phyloP scores from a whole-genome alignment of 1,140 invertebrate species.

The Caenorhabditis brenneri region DNA sequence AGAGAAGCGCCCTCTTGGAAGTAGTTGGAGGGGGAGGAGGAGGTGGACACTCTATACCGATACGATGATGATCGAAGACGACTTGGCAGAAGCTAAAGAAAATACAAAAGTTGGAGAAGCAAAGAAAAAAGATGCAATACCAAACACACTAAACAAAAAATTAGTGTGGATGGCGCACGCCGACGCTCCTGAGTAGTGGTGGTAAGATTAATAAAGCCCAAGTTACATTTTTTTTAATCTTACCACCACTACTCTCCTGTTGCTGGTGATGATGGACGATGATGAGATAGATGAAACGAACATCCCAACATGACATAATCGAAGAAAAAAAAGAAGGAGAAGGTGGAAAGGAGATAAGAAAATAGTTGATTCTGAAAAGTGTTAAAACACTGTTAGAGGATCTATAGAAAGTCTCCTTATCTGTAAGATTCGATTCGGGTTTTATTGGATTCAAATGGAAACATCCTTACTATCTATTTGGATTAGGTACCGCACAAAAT shows the following conservation, averaged over 20 bases:
- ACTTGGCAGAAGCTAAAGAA: neutral
- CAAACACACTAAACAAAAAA: constrained; percentile 41
- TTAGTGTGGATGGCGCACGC: constrained; percentile 16
- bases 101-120: constrained; percentile 2
- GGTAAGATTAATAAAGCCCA: too few relatives aligned
- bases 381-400: neutral
- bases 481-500: too few relatives aligned
- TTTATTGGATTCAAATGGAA: too few relatives aligned
- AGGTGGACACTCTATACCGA: constrained; percentile 21
- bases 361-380: constrained; percentile 1
- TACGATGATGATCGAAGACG: constrained; percentile 25
- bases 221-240: too few relatives aligned
- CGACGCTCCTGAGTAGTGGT: too few relatives aligned
- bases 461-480: too few relatives aligned
- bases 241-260: too few relatives aligned
- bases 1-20: constrained; percentile 35
- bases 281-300: constrained; percentile 27
- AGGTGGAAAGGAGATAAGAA: constrained; percentile 7
- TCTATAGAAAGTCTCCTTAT: too few relatives aligned
- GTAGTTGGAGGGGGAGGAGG: neutral
- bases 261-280: constrained; percentile 3
- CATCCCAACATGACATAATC: constrained; percentile 36
- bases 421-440: too few relatives aligned
- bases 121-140: constrained; percentile 37
- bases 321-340: constrained; percentile 8